Conservation (phyloP, 2,888 invertebrate species). For the Aelia acuminata region DNA sequence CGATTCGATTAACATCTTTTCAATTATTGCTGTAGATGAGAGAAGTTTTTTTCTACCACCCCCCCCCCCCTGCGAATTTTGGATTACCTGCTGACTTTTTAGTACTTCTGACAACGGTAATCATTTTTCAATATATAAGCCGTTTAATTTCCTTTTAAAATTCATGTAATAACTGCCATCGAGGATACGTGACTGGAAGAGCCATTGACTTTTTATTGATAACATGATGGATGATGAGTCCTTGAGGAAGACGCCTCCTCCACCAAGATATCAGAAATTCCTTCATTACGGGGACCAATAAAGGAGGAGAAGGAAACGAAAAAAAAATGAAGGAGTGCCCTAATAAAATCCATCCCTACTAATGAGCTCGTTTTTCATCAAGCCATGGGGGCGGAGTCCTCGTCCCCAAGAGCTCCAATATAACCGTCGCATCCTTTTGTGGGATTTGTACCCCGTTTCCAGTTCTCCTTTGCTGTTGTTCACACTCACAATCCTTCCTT, state of each 20-base stretch:
- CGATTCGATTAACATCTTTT: too few relatives aligned
- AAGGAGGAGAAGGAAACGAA: not conserved
- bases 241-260: not conserved
- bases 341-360: constrained; percentile 59
- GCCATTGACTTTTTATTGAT: not conserved
- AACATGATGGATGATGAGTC: not conserved
- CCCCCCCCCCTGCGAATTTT: too few relatives aligned
- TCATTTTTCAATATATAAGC: too few relatives aligned
- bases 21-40: too few relatives aligned
- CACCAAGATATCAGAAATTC: constrained; percentile 42
- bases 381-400: not conserved
- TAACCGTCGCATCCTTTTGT: constrained; percentile 16
- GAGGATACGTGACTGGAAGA: not conserved
- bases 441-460: constrained; percentile 27
- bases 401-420: not conserved
- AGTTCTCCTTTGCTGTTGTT: not conserved
- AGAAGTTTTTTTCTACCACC: too few relatives aligned
- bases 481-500: not conserved
- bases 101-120: too few relatives aligned
- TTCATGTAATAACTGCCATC: not conserved
- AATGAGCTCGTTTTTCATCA: constrained; percentile 59
- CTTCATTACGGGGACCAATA: constrained; percentile 29
- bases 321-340: not conserved
- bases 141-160: too few relatives aligned
- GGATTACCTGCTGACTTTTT: too few relatives aligned